phyloP scores from a whole-genome alignment of 2,113 vertebrate genomes.

The Harpagus bidentatus region DNA sequence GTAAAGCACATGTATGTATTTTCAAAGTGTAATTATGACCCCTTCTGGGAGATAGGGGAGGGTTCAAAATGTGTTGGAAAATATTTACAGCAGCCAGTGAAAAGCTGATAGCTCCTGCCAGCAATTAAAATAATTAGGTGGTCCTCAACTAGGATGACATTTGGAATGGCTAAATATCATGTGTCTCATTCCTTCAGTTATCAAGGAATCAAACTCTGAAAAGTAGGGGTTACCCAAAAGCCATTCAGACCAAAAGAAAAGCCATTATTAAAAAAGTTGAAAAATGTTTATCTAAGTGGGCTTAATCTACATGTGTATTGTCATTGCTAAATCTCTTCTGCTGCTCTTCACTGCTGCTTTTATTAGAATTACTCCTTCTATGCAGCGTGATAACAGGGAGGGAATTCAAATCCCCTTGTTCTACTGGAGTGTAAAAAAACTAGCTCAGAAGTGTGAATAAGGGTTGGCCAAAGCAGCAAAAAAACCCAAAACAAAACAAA shows the following conservation, averaged over 20 bases:
- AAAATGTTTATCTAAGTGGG: not conserved
- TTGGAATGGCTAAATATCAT: not conserved
- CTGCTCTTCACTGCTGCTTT: not conserved
- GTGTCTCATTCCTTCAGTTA: not conserved
- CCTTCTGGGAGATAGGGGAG: accelerated
- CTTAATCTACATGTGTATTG: not conserved
- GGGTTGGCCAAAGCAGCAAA: not conserved
- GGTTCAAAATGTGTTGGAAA: not conserved
- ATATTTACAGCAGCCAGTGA: not conserved
- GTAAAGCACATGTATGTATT: not conserved
- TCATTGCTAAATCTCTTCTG: not conserved
- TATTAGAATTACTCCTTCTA: not conserved
- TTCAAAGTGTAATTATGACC: not conserved
- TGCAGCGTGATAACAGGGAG: not conserved
- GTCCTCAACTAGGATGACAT: not conserved
- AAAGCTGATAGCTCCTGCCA: not conserved
- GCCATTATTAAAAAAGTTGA: not conserved
- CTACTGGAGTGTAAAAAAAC: not conserved
- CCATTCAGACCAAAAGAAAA: not conserved
- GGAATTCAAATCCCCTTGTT: not conserved
- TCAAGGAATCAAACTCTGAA: not conserved
- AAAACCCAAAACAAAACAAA: accelerated
- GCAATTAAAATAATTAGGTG: not conserved
- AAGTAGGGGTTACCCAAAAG: not conserved
- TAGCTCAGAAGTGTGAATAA: not conserved